Base-by-base conservation (phyloP, 1,140 invertebrate species). In the Colletes latitarsis region DNA sequence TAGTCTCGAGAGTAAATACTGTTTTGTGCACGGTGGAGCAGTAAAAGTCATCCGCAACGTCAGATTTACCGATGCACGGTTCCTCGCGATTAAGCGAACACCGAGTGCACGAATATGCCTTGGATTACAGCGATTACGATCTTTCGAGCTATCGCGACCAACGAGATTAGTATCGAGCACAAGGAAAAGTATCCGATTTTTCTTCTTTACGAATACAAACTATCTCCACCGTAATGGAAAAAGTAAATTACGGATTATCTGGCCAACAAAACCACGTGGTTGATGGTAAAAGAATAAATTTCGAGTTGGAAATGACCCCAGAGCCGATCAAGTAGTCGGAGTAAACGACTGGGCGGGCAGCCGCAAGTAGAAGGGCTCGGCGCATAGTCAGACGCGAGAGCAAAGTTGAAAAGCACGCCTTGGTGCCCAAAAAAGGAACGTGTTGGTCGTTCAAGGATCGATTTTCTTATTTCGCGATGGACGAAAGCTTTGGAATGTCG, bases 1-100 rank as follows among this genome's bases (percentile, higher is more conserved):
- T 19, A 70, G 46, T 62, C 46, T 43, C 15, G 58, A 43, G 57
- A 58, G 53, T 15, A 70, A 77, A 77, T 53, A 70, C n/a, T 5
- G 3, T 46, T 67, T 49, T 49, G 15, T 2, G 15, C 69, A 6
- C 30, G 6, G 15, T 5, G 39, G 6, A 49, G 15, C 71, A 4
- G 49, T 8, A 21, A 14, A 10, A 52, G 57, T 52, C 58, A 19
- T 74, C 19, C n/a, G 21, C 17, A 41, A 39, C 17, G 58, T 21
- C 39, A 30, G 43, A 62, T 73, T 73, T 73, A 52, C 41, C 12
- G 57, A 19, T 39, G 4, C n/a, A 15, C 55, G 1, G n/a, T n/a
- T n/a, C 8, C 6, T 57, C 55, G 55, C 55, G 55, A 17, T 57
- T 57, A 57, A 57, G 2, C 15, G n/a, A 57, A 0, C 15, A 8